These are phyloP conservation scores for Characodon lateralis DNA, from an alignment of 2,797 vertebrate species.

Conservation along the genomic window DNA sequence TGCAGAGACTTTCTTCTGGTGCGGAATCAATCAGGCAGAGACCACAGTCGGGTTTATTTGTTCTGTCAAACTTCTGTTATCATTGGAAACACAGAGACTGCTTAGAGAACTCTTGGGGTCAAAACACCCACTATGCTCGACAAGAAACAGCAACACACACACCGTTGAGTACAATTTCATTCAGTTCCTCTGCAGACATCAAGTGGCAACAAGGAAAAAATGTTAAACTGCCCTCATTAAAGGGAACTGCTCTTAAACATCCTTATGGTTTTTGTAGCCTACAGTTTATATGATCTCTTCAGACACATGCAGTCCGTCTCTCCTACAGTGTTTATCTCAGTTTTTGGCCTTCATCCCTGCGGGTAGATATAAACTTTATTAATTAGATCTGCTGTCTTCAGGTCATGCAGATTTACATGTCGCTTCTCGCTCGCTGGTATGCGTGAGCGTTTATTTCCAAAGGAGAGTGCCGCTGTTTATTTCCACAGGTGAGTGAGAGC, in stretches of 20 bases:
- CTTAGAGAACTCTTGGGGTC: constrained; percentile 17
- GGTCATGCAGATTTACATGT: constrained; percentile 41
- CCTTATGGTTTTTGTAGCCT: background rate
- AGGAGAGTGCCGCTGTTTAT: constrained; percentile 41
- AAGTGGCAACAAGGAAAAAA: background rate
- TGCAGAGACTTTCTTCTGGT: constrained; percentile 12
- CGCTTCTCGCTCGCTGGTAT: constrained; percentile 46
- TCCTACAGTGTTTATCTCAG: background rate
- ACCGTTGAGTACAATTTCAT: background rate
- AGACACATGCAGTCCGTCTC: background rate
- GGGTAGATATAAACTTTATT: constrained; percentile 37
- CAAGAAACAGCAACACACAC: background rate
- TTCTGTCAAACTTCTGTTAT: constrained; percentile 9
- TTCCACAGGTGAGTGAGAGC: constrained; percentile 20
- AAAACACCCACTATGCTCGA: constrained; percentile 2
- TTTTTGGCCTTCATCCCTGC: constrained; percentile 12
- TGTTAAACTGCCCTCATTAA: background rate
- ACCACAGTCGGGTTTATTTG: constrained; percentile 2
- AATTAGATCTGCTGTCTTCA: constrained; percentile 32
- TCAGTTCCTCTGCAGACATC: background rate
- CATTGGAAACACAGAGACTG: constrained; percentile 5
- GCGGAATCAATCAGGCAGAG: background rate
- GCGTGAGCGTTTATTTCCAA: constrained; percentile 31
- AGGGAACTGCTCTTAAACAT: background rate
- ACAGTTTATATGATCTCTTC: background rate